Evolutionary conservation across 1,140 invertebrate species (phyloP).

Genomic region (Calephelis nemesis): DNA sequence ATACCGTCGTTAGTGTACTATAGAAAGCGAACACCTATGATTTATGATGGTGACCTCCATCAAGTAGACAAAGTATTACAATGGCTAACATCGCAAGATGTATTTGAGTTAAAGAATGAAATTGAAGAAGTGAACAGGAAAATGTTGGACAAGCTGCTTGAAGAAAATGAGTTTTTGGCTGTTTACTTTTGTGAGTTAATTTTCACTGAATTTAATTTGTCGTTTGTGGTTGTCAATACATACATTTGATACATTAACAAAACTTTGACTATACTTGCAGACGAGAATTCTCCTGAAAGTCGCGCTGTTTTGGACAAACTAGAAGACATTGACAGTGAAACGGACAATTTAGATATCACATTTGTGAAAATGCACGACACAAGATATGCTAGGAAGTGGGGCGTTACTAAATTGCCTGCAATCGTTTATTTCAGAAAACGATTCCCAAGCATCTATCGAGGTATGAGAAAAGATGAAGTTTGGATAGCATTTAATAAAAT

Average conservation of each 20-base stretch:
- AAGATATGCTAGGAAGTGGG: conserved; percentile 95
- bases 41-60: conserved; percentile 94
- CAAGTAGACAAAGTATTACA: conserved; percentile 92
- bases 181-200: conserved; percentile 94
- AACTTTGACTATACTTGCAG: conserved; percentile 66
- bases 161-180: conserved; percentile 96
- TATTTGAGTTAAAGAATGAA: conserved; percentile 97
- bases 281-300: conserved; percentile 90
- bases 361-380: conserved; percentile 97
- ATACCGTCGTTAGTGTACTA: conserved; percentile 94
- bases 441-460: conserved; percentile 96
- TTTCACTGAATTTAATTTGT: not conserved
- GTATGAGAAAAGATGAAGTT: conserved; percentile 62
- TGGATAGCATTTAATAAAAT: too few species aligned
- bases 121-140: conserved; percentile 97
- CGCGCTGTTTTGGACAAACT: conserved; percentile 89
- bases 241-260: conserved; percentile 4
- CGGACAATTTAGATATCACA: conserved; percentile 95
- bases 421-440: conserved; percentile 96
- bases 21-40: conserved; percentile 89
- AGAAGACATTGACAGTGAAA: conserved; percentile 95
- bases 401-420: conserved; percentile 94
- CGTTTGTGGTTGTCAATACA: conserved; percentile 6
- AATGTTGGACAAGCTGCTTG: conserved; percentile 95
- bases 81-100: conserved; percentile 96